Base-by-base conservation (phyloP, 2,113 vertebrate genomes). In the Stercorarius parasiticus region DNA sequence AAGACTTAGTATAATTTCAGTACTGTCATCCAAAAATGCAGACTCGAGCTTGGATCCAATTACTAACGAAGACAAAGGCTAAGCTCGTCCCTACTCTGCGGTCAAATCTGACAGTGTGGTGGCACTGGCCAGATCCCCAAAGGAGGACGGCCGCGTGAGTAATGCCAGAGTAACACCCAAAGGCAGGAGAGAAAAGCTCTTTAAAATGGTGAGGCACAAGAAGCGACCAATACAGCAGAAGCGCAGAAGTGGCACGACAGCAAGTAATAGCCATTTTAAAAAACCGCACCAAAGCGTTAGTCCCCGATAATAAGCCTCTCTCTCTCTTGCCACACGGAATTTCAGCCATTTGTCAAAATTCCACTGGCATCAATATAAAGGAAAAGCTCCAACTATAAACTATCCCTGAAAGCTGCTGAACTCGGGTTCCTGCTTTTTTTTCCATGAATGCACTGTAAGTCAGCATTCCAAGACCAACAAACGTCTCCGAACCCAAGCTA, bases 391-490 rank as follows among this genome's bases (percentile, higher is more conserved):
- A 95, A 52, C 90, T 88, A 66, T 88, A 86, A 97, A 92, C 94
- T 78, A 36, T 83, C 78, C 30, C 86, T 82, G 78, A 73, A 88
- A 29, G 82, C 79, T 83, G 88, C 13, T 97, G 92, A 93, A 94
- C 95, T 81, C 23, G 4, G 29, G 45, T 43, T 88, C 86, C 96
- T 88, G 92, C 64, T 86, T 88, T 88, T 87, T 93, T 93, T 94
- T 96, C 97, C 97, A 40, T 85, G 47, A 88, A 86, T n/a, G 70
- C 82, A 27, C 61, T 56, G 82, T 26, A 94, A 88, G 74, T 94
- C 83, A 94, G 86, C 64, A 92, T 90, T 95, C 97, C 97, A 97
- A 97, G 88, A 93, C 67, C 72, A 97, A 96, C 92, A 96, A 93
- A 92, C 1, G 3, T 55, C 76, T 92, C 88, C 88, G 83, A 86